Evolutionary conservation across 2,113 vertebrate species (phyloP).

Genomic region (Castor canadensis): DNA sequence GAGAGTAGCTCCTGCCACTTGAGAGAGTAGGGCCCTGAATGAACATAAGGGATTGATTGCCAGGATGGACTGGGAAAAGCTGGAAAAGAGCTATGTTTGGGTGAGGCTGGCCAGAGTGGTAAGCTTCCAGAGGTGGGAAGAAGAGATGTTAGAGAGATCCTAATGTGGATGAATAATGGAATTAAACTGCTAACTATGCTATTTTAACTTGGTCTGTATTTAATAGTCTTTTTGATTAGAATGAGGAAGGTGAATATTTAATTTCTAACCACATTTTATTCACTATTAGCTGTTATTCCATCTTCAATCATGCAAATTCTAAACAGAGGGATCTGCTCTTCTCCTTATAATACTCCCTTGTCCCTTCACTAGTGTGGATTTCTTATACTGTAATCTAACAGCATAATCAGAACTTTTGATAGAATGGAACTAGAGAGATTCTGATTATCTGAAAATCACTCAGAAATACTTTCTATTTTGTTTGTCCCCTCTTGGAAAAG

Average conservation of each 20-base stretch:
- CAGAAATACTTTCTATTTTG: conserved; percentile 53
- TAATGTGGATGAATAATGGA: conserved; percentile 36
- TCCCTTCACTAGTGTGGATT: conserved; percentile 40
- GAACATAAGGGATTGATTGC: conserved; percentile 47
- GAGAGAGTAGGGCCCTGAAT: background rate
- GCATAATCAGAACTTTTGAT: conserved; percentile 65
- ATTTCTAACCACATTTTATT: conserved; percentile 56
- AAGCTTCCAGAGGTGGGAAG: background rate
- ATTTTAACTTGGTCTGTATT: conserved; percentile 14
- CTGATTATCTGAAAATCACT: conserved; percentile 49
- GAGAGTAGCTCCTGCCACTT: conserved; percentile 25
- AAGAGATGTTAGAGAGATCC: background rate
- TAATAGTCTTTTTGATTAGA: conserved; percentile 54
- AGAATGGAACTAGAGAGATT: conserved; percentile 45
- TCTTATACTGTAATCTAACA: conserved; percentile 53
- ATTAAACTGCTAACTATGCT: conserved; percentile 50
- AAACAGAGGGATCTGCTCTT: conserved; percentile 49
- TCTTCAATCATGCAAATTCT: conserved; percentile 55
- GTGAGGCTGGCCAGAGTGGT: conserved; percentile 8
- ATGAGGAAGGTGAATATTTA: conserved; percentile 19
- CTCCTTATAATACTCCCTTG: conserved; percentile 57
- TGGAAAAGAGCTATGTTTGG: conserved; percentile 2
- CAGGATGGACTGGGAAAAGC: background rate
- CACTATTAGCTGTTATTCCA: conserved; percentile 23
- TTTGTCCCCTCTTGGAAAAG: conserved; percentile 32